Conservation (phyloP, 1,140 invertebrate species). For the Formica selysi region DNA sequence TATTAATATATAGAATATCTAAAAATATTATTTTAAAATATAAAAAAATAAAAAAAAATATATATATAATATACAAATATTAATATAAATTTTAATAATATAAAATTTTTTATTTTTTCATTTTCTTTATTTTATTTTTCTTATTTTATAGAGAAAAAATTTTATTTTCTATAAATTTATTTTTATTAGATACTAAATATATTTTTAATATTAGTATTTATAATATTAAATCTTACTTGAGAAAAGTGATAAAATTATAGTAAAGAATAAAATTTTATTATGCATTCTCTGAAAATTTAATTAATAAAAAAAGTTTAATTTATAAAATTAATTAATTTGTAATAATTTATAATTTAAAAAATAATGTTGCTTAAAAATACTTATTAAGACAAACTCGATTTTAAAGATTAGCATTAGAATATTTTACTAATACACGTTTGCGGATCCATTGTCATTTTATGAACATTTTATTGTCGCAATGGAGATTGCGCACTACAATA, state of each 20-base stretch:
- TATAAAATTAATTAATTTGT: too few relatives aligned
- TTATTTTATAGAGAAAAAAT: too few relatives aligned
- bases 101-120: too few relatives aligned
- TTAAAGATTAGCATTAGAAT: neutral
- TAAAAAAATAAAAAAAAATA: too few relatives aligned
- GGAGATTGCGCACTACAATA: slow-evolving; percentile 1
- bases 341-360: too few relatives aligned
- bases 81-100: too few relatives aligned
- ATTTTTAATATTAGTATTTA: too few relatives aligned
- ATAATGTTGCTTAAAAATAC: neutral
- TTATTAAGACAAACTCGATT: neutral
- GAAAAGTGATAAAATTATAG: neutral
- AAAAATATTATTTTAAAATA: too few relatives aligned
- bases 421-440: neutral
- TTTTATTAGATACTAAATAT: neutral
- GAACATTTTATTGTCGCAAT: too few relatives aligned
- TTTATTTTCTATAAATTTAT: neutral
- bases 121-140: too few relatives aligned
- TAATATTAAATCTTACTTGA: neutral
- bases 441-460: neutral
- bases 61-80: too few relatives aligned
- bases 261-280: neutral
- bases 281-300: neutral
- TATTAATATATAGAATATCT: too few relatives aligned
- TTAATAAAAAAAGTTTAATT: neutral